Evolutionary conservation across 2,888 invertebrate species (phyloP).

Genomic region (Portevinia maculata): DNA sequence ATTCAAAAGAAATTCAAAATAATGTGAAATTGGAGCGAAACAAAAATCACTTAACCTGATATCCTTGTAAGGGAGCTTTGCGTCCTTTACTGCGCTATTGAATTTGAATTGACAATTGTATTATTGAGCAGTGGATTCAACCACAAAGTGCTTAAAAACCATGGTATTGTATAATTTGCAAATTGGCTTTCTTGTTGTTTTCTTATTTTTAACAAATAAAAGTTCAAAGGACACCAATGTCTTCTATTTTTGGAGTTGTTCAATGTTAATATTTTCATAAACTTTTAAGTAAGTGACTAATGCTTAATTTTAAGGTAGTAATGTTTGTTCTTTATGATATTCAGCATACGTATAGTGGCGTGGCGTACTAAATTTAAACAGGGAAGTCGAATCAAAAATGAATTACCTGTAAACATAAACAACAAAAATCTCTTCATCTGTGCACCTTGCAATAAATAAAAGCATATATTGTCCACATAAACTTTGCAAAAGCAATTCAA

Average conservation of each 20-base stretch:
- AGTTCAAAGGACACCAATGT: conserved; percentile 37
- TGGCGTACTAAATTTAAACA: too few species aligned
- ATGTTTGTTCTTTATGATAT: not conserved
- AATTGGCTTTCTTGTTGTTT: conserved; percentile 9
- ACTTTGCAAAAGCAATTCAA: too few species aligned
- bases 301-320: too few species aligned
- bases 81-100: conserved; percentile 11
- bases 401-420: too few species aligned
- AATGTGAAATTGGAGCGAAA: conserved; percentile 17
- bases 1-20: conserved; percentile 19
- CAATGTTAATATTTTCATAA: not conserved
- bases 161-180: conserved; percentile 14
- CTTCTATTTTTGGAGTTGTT: conserved; percentile 1
- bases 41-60: not conserved
- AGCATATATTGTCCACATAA: too few species aligned
- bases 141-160: conserved; percentile 5
- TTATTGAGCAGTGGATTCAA: conserved; percentile 42
- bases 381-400: too few species aligned
- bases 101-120: conserved; percentile 27
- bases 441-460: too few species aligned
- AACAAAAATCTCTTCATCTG: too few species aligned
- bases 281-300: not conserved
- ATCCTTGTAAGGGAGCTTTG: not conserved
- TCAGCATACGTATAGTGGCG: not conserved
- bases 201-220: conserved; percentile 25